Base-by-base conservation (phyloP, 53 echinoderm and acorn worm genomes). In the Echinarachnius parma region DNA sequence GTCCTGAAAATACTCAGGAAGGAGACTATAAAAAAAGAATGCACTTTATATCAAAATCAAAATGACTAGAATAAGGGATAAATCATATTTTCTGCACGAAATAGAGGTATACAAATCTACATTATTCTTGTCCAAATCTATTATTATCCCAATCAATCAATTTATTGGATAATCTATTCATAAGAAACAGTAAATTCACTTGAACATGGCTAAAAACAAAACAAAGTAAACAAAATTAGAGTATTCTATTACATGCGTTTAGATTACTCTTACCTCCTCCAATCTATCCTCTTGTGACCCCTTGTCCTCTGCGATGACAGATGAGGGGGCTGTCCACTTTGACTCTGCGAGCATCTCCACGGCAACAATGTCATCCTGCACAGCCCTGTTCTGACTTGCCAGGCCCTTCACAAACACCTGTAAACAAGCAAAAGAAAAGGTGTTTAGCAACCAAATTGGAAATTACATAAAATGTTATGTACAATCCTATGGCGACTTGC, bases 341-440 rank as follows among this genome's bases (percentile, higher is more conserved):
- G 84, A 66, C 57, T 90, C 80, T 0, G 96, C 85, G 21, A 95
- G 48, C 54, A 95, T 87, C 66, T 82, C 96, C 67, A 95, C 76
- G 33, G 96, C 96, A 53, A 95, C 96, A 28, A 87, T 61, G 48
- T 95, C 96, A 23, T 75, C 90, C 32, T 82, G 75, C 18, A 95
- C 87, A 31, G 76, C 85, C 22, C 96, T 66, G 61, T 95, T 95
- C 53, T 83, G 84, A 87, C 85, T 89, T 55, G 87, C 84, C 9
- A 95, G 65, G 2, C 96, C 96, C 62, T 95, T 95, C 53, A 95
- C 72, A 47, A 95, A 95, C 22, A 84, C 82, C 96, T 94, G 61
- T 3, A 18, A 11, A 55, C 47, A 75, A 68, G 28, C 8, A 18
- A 65, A 60, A 60, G 19, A 60, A 9, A 13, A 39, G 45, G 30